Conservation (phyloP, 2,113 vertebrate genomes). For the Neolamprologus fasciatus region DNA sequence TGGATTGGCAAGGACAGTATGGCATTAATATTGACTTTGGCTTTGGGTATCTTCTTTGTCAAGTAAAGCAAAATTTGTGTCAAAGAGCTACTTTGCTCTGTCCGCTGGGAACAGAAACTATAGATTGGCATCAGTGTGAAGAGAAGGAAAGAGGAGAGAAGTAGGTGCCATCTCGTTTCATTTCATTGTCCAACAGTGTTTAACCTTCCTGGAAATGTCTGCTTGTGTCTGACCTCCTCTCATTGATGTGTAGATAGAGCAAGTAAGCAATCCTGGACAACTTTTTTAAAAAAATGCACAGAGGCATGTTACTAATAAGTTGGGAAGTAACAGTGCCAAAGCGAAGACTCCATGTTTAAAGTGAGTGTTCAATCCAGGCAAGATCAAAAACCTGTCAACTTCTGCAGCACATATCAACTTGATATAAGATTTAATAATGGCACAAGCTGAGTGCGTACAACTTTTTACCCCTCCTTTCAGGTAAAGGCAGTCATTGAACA, state of each 20-base stretch:
- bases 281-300: not conserved
- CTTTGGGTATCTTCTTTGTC: slow-evolving; percentile 10
- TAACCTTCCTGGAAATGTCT: not conserved
- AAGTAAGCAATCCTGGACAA: slow-evolving; percentile 4
- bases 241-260: slow-evolving; percentile 14
- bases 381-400: slow-evolving; percentile 32
- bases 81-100: not conserved
- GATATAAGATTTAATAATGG: slow-evolving; percentile 14
- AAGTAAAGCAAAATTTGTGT: slow-evolving; percentile 1
- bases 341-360: slow-evolving; percentile 1
- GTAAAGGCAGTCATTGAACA: not conserved
- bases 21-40: not conserved
- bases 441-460: slow-evolving; percentile 21
- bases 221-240: not conserved
- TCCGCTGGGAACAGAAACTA: not conserved
- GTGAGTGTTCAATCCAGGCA: not conserved
- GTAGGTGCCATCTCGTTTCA: not conserved
- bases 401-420: slow-evolving; percentile 2
- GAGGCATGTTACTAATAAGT: not conserved
- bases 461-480: slow-evolving; percentile 16
- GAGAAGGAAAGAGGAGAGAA: not conserved
- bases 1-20: not conserved
- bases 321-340: not conserved
- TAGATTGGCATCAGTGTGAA: not conserved
- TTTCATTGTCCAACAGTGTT: not conserved